These are phyloP conservation scores for Sphenodon punctatus DNA, from an alignment of 2,797 vertebrate species.

Conservation along the genomic window DNA sequence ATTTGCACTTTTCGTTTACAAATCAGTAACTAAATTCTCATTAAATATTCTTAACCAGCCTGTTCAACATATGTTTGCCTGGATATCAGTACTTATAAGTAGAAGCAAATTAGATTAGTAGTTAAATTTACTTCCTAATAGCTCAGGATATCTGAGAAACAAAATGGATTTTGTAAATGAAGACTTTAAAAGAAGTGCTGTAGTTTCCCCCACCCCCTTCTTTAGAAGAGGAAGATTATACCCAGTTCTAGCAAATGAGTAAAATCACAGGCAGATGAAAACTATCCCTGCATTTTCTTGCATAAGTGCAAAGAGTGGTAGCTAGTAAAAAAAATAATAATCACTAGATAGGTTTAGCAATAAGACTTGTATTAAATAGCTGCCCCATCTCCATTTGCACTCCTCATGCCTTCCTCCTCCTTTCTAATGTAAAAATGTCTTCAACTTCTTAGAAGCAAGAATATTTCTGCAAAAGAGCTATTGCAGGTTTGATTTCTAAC, in stretches of 20 bases:
- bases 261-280: not conserved
- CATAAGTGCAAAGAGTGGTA: not conserved
- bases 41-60: slow-evolving; percentile 61
- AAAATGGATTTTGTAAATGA: slow-evolving; percentile 23
- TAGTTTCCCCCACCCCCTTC: not conserved
- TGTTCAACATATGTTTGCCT: slow-evolving; percentile 68
- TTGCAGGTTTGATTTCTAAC: slow-evolving; percentile 13
- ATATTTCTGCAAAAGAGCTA: not conserved
- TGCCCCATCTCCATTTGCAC: not conserved
- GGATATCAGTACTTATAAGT: slow-evolving; percentile 55
- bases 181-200: not conserved
- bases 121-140: slow-evolving; percentile 63
- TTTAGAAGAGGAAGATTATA: not conserved
- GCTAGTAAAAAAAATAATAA: not conserved
- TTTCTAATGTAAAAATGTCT: not conserved
- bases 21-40: slow-evolving; percentile 51
- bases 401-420: not conserved
- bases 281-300: not conserved
- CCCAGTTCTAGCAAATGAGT: not conserved
- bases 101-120: slow-evolving; percentile 66
- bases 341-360: not conserved
- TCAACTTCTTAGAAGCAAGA: not conserved
- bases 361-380: not conserved
- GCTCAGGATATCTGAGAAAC: slow-evolving; percentile 38
- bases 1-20: slow-evolving; percentile 61